A percentile compares a stretch with the other conserved stretches of the same genome.
Conservation (phyloP, 2,888 invertebrate genomes). For the Allolobophora icterica region DNA sequence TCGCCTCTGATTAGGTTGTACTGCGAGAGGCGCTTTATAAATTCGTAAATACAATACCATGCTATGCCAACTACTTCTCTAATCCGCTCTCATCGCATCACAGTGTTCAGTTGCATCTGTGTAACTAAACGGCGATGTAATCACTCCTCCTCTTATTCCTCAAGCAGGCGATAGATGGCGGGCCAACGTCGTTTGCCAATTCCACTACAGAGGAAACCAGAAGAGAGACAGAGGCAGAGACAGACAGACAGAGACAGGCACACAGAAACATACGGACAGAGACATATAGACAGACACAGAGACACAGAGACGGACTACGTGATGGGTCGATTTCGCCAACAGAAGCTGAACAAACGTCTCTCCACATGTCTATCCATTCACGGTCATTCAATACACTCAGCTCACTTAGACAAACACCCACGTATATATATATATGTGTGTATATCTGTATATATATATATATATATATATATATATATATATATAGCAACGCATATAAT, state of each 20-base stretch:
- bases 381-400: neutral
- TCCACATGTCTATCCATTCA: neutral
- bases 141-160: neutral
- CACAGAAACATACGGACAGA: neutral
- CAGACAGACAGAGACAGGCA: too few species aligned
- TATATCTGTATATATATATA: too few species aligned
- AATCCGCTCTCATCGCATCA: neutral
- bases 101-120: neutral
- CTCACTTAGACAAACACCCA: neutral
- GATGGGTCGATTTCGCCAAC: neutral
- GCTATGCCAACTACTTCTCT: neutral
- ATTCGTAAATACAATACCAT: too few species aligned
- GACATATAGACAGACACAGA: neutral
- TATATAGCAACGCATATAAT: too few species aligned
- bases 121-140: neutral
- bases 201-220: too few species aligned
- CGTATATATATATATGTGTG: neutral
- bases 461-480: too few species aligned
- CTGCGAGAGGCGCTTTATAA: too few species aligned
- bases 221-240: too few species aligned
- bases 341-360: conserved; percentile 1
- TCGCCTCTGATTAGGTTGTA: too few species aligned
- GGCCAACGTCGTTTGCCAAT: neutral
- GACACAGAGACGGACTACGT: neutral
- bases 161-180: neutral